Evolutionary conservation across 2,113 vertebrate genomes (phyloP).

Genomic region (Peromyscus leucopus): DNA sequence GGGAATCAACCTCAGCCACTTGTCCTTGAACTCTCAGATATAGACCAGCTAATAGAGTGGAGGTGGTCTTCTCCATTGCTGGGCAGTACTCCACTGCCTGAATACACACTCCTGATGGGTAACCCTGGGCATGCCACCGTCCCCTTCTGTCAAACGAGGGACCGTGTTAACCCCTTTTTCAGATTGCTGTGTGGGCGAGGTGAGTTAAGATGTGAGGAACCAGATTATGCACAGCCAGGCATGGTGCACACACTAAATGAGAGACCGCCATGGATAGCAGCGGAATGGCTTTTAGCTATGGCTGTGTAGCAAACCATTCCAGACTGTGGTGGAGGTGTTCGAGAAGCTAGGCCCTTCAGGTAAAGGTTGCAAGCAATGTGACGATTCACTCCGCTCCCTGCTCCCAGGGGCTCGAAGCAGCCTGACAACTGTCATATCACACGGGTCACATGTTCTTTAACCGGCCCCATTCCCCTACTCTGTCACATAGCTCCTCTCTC

Average conservation of each 20-base stretch:
- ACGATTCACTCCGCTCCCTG: no score
- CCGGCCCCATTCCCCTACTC: not conserved
- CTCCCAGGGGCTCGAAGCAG: not conserved
- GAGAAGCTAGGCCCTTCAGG: not conserved
- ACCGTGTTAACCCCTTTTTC: fast-evolving
- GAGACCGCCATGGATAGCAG: not conserved
- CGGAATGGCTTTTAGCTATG: not conserved
- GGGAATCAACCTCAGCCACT: not conserved
- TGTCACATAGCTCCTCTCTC: not conserved
- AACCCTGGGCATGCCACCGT: not conserved
- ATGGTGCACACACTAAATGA: fast-evolving
- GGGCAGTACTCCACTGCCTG: not conserved
- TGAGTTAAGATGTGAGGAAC: not conserved
- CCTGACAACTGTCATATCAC: not conserved
- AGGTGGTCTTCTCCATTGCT: fast-evolving
- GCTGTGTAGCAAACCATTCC: fast-evolving
- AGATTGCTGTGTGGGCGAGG: not conserved
- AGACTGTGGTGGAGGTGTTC: no score
- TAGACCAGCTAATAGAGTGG: not conserved
- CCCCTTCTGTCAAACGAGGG: not conserved
- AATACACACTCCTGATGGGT: not conserved
- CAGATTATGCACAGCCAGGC: not conserved
- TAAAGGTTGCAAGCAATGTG: not conserved
- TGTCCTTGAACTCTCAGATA: not conserved
- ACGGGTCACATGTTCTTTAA: not conserved